phyloP scores from a whole-genome alignment of 2,888 invertebrate genomes.

The Yponomeuta sedellus region DNA sequence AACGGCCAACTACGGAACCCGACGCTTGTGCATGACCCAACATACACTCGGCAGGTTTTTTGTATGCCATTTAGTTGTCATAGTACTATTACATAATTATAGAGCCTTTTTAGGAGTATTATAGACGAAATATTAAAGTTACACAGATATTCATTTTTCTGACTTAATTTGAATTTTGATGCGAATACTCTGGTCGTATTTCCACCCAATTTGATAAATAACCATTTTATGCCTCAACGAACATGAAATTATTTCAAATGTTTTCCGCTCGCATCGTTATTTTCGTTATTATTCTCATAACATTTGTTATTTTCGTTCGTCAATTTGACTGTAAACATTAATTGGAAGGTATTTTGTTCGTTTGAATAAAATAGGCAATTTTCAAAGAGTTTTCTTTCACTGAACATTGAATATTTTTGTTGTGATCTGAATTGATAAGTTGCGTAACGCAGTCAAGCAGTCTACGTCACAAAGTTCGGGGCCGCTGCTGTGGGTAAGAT shows the following conservation, averaged over 20 bases:
- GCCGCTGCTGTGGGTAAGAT: too few relatives aligned
- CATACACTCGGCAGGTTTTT: too few relatives aligned
- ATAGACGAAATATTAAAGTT: too few relatives aligned
- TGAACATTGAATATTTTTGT: neutral
- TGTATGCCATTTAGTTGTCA: too few relatives aligned
- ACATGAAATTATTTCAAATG: constrained; percentile 42
- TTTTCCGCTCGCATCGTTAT: constrained; percentile 46
- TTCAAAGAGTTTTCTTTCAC: neutral
- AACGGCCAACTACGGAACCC: too few relatives aligned
- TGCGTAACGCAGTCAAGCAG: too few relatives aligned
- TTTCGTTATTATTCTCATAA: constrained; percentile 23
- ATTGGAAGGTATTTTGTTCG: neutral
- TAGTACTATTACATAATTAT: too few relatives aligned
- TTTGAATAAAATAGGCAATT: neutral
- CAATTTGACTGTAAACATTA: neutral
- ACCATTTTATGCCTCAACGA: constrained; percentile 36
- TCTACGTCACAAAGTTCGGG: too few relatives aligned
- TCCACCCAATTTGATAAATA: neutral
- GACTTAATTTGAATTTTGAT: neutral
- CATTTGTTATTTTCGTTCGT: neutral
- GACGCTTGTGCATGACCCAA: too few relatives aligned
- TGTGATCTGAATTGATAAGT: neutral
- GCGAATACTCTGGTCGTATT: neutral
- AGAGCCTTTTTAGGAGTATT: too few relatives aligned
- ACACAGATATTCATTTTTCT: neutral